Percentiles rank a stretch among this genome's conserved stretches.
phyloP scores from a whole-genome alignment of 2,797 vertebrate genomes.

The Diglossa cyanea region DNA sequence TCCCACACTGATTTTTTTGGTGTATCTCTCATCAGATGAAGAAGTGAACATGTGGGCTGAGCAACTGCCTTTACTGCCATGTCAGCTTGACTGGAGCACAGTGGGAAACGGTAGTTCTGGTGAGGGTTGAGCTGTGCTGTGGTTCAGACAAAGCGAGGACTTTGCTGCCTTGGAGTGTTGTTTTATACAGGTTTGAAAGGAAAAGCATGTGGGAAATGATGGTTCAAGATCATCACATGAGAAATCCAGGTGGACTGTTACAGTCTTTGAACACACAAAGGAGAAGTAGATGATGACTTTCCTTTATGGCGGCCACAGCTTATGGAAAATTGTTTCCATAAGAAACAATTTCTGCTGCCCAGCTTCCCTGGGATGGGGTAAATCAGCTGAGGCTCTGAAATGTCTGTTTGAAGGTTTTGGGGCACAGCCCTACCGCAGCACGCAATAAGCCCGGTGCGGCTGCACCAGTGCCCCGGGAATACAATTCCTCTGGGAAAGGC shows the following conservation, averaged over 20 bases:
- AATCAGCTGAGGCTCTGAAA: neutral
- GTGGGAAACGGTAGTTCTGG: neutral
- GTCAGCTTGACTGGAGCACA: neutral
- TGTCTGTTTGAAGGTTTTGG: neutral
- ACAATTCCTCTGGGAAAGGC: neutral
- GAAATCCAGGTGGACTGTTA: neutral
- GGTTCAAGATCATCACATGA: neutral
- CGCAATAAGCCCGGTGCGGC: rapidly evolving
- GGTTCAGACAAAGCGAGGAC: neutral
- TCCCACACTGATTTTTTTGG: neutral
- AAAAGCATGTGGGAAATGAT: neutral
- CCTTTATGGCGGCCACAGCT: neutral
- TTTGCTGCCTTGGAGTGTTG: neutral
- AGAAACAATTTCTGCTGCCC: neutral
- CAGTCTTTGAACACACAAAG: neutral
- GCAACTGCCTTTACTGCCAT: neutral
- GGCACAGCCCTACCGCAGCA: neutral
- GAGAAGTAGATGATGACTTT: neutral
- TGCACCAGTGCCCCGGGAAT: neutral
- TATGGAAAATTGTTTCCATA: neutral
- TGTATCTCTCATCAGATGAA: neutral
- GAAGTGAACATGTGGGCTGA: neutral
- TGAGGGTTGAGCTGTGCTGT: neutral
- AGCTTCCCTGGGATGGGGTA: neutral
- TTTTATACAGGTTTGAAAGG: neutral